phyloP scores from a whole-genome alignment of 2,888 invertebrate species.

The Epsilonema sp. region DNA sequence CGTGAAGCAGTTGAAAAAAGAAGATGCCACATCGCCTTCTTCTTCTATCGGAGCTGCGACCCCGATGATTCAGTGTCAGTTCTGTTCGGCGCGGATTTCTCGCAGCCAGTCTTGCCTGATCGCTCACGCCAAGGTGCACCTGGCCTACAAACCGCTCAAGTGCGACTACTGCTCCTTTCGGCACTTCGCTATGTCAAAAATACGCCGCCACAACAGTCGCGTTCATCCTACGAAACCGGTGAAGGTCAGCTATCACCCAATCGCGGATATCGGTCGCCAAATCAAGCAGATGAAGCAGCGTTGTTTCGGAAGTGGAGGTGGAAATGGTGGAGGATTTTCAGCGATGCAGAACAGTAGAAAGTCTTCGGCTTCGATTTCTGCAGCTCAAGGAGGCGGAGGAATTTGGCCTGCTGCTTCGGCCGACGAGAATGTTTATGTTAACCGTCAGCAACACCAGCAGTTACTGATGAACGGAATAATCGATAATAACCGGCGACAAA shows the following conservation, averaged over 20 bases:
- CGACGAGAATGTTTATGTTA: too few relatives aligned
- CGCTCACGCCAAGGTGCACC: conserved; percentile 7
- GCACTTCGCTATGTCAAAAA: conserved; percentile 6
- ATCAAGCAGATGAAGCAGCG: conserved; percentile 3
- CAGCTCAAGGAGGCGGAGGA: background rate
- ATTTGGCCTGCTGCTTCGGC: too few relatives aligned
- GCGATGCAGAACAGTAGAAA: background rate
- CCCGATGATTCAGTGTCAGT: background rate
- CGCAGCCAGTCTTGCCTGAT: conserved; percentile 1
- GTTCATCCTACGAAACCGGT: conserved; percentile 1
- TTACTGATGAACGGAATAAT: too few relatives aligned
- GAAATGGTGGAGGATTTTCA: too few relatives aligned
- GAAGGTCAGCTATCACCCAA: conserved; percentile 6
- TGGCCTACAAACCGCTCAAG: conserved; percentile 8
- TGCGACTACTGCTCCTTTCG: conserved; percentile 7
- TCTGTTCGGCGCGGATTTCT: conserved; percentile 1
- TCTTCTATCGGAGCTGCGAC: background rate
- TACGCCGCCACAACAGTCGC: conserved; percentile 3
- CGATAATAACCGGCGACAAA: too few relatives aligned
- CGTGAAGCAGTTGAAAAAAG: background rate
- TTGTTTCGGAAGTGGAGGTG: too few relatives aligned
- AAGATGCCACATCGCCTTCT: background rate
- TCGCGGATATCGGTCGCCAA: conserved; percentile 3
- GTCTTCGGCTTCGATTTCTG: background rate
- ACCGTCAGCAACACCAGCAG: too few relatives aligned